Evolutionary conservation across 2,113 vertebrate genomes (phyloP).

Genomic region (Coreoperca whiteheadi): DNA sequence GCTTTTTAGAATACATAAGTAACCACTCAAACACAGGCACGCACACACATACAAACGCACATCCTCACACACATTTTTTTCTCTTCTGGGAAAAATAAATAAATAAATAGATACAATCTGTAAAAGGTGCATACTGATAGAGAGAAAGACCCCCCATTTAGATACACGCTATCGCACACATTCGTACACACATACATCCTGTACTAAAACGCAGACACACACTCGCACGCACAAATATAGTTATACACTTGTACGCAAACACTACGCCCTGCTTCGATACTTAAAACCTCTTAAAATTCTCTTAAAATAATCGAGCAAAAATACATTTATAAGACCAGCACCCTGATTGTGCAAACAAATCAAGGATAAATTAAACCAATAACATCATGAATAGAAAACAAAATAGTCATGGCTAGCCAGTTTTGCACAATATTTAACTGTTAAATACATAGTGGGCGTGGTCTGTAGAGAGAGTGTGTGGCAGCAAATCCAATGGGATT

Average conservation of each 20-base stretch:
- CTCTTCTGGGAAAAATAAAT: conserved; percentile 85
- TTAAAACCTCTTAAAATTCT: conserved; percentile 83
- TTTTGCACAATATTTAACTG: conserved; percentile 81
- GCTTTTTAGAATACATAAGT: conserved; percentile 80
- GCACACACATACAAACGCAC: conserved; percentile 37
- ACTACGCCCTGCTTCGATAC: conserved; percentile 81
- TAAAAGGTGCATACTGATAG: conserved; percentile 85
- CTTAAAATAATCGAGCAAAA: conserved; percentile 83
- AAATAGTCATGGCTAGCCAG: conserved; percentile 80
- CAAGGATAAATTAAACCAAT: conserved; percentile 82
- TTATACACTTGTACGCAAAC: conserved; percentile 67
- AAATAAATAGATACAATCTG: conserved; percentile 88
- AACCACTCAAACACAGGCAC: conserved; percentile 54
- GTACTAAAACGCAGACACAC: conserved; percentile 78
- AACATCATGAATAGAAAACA: conserved; percentile 80
- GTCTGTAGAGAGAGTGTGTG: conserved; percentile 74
- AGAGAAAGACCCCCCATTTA: conserved; percentile 75
- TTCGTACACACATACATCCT: conserved; percentile 60
- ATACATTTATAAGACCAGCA: conserved; percentile 80
- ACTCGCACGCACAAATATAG: conserved; percentile 64
- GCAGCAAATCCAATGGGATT: conserved; percentile 67
- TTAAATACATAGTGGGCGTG: conserved; percentile 80
- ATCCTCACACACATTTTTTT: conserved; percentile 69
- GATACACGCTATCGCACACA: conserved; percentile 70
- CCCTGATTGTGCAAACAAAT: conserved; percentile 81